Percentiles rank a stretch among this genome's conserved stretches.
Evolutionary conservation across 2,113 vertebrate species (phyloP).

Genomic region (Uropsilus gracilis): DNA sequence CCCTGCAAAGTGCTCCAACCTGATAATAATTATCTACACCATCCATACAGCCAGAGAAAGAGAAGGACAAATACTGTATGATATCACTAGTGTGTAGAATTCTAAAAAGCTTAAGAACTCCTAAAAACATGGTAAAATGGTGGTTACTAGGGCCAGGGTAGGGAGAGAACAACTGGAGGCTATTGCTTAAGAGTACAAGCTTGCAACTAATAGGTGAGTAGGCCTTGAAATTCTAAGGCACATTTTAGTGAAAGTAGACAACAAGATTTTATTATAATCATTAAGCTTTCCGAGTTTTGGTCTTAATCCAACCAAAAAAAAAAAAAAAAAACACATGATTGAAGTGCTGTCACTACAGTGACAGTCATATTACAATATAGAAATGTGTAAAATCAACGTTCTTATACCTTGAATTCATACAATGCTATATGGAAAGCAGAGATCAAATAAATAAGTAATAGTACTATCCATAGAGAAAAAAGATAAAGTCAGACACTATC

Average conservation of each 20-base stretch:
- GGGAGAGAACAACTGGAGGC: background rate
- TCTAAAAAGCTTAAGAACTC: background rate
- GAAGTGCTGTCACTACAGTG: background rate
- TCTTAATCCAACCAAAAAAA: background rate
- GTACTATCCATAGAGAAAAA: background rate
- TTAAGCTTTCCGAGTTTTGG: background rate
- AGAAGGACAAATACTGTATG: background rate
- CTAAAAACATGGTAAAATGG: background rate
- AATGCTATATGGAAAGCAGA: background rate
- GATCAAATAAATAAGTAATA: background rate
- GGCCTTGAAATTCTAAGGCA: background rate
- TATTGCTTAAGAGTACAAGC: background rate
- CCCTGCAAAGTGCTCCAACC: background rate
- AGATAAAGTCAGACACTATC: background rate
- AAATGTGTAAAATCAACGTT: background rate
- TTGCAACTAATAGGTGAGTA: background rate
- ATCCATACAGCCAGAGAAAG: background rate
- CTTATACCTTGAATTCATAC: background rate
- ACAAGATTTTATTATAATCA: background rate
- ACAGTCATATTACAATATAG: background rate
- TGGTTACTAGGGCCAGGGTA: background rate
- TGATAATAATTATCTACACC: background rate
- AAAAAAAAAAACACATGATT: background rate
- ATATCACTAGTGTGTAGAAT: background rate
- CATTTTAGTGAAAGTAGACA: background rate